Conservation (phyloP, 2,888 invertebrate genomes). For the Watsonalla cultraria region DNA sequence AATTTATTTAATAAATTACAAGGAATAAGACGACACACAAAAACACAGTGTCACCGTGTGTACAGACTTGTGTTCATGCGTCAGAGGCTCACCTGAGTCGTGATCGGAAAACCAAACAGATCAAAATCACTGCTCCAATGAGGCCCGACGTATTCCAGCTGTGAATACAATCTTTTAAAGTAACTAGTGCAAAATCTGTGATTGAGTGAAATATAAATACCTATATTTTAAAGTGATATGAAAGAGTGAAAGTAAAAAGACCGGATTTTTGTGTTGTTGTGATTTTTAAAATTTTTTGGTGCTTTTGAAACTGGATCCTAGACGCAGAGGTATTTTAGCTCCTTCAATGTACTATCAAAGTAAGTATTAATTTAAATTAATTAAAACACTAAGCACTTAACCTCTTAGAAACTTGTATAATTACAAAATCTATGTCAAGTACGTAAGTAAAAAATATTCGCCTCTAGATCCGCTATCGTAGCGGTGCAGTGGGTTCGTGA, state of each 20-base stretch:
- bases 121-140: constrained; percentile 47
- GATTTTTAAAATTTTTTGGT: constrained; percentile 14
- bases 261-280: constrained; percentile 10
- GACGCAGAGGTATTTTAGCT: constrained; percentile 47
- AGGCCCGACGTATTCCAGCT: constrained; percentile 20
- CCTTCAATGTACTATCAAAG: constrained; percentile 34
- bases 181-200: constrained; percentile 6
- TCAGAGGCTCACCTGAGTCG: constrained; percentile 41
- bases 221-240: background rate
- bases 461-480: constrained; percentile 17
- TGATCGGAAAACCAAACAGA: constrained; percentile 61
- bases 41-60: constrained; percentile 21
- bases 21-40: constrained; percentile 5
- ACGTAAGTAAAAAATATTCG: constrained; percentile 23
- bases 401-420: constrained; percentile 23
- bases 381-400: constrained; percentile 17
- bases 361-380: constrained; percentile 23
- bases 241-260: constrained; percentile 12
- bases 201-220: constrained; percentile 10
- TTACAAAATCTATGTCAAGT: constrained; percentile 26
- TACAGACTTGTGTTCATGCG: constrained; percentile 10
- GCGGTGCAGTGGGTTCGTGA: constrained; percentile 14
- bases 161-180: constrained; percentile 1
- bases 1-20: too few species aligned
- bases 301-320: constrained; percentile 51